Evolutionary conservation across 2,797 vertebrate species (phyloP), one percentile per base, ranked within the genome.

Genomic region (Chloroceryle inda): DNA sequence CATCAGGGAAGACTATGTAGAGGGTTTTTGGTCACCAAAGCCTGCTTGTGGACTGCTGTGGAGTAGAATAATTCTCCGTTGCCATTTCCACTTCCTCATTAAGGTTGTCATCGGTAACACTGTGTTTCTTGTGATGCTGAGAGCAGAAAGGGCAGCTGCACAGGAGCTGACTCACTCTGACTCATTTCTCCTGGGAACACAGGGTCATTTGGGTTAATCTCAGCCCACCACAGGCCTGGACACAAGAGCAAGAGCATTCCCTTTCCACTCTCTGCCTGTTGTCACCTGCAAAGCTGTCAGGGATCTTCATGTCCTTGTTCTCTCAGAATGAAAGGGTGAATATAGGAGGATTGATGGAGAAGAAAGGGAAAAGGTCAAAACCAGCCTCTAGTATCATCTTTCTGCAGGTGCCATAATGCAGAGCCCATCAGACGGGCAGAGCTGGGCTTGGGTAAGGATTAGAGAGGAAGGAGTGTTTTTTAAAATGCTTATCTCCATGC

Each of bases 151-250:
- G 82, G 58, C 1, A 0, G 42, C 45, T 23, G 6, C 58, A 13
- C 4, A 29, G 49, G 64, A 83, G 78, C 92, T 95, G 94, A 89
- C 81, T 96, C 80, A 75, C 62, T 84, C 61, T 88, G 89, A 91
- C 62, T 94, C 94, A 68, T 2, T 0, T 87, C 87, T 95, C 75
- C 81, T 47, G 68, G 42, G 94, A 79, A 37, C 69, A 15, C 1
- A 2, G 62, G 72, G 85, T 75, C 79, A 18, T 31, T 58, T 15
- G 38, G 75, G 68, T 89, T 92, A 53, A 77, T 80, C 89, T 89
- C 91, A 88, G 52, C 61, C 53, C 1, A 5, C 52, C 49, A 50
- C 49, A 27, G 16, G 49, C 49, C 72, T 55, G 15, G 52, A 80
- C 53, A 91, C 5, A 17, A 83, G 12, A 44, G 24, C 0, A 0